Base-by-base conservation (phyloP, 2,888 invertebrate genomes). In the Leucozona laternaria region DNA sequence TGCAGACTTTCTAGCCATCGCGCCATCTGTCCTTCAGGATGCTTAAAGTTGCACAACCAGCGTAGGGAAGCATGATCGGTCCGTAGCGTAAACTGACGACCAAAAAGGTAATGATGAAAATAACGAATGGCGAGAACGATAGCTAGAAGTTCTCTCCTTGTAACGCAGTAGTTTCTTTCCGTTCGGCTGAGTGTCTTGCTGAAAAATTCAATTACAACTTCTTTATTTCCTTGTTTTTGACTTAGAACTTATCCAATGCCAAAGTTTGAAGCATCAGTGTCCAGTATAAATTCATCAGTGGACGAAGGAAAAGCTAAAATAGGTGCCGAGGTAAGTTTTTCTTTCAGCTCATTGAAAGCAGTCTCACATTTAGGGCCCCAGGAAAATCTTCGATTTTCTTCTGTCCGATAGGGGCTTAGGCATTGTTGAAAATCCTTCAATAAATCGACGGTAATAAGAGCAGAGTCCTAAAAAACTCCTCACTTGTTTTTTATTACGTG, bases 21-120 rank as follows among this genome's bases (percentile, higher is more conserved):
- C 3, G 71, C 81, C 37, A 76, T 31, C 13, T 73, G 73, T 2
- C 83, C 83, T 22, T 73, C 78, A 4, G 72, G 60, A 11, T 72
- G 10, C 15, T 40, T 40, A 17, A 43, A 43, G 2, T 43, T 43
- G n/a, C 43, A 43, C 43, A 43, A 8, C 43, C 17, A 88, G n/a
- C 70, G 45, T 34, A 82, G 70, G 48, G 48, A 66, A 22, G 25
- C 28, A 25, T 66, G 40, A n/a, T 48, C 66, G 0, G 87, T 81
- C 5, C 55, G 22, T 3, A 55, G n/a, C 4, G 82, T 17, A 60
- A 91, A 91, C 45, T 2, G n/a, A 3, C 55, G 22, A 8, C 55
- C 55, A 6, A 55, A 28, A n/a, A 55, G 25, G 5, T 55, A 55
- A 25, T 28, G 28, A n/a, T 55, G 28, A 15, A 55, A 64, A n/a